Evolutionary conservation across 2,888 invertebrate species (phyloP).

Genomic region (Stomorhina lunata): DNA sequence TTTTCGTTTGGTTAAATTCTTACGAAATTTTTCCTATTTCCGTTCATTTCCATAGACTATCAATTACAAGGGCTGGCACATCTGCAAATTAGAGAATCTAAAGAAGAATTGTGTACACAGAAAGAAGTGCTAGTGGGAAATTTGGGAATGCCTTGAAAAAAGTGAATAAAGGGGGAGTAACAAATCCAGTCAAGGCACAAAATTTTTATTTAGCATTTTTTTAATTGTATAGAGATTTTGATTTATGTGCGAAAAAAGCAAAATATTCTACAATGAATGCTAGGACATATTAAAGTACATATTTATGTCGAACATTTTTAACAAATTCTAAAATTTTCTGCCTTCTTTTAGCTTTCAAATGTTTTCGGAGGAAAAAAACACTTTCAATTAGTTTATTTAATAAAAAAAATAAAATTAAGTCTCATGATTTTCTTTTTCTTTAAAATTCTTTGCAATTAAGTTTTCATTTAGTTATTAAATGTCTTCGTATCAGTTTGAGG

Average conservation of each 20-base stretch:
- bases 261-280: too few species aligned
- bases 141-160: too few species aligned
- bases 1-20: not conserved
- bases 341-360: not conserved
- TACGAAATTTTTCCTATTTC: not conserved
- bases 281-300: too few species aligned
- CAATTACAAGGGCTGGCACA: not conserved
- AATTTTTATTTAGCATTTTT: not conserved
- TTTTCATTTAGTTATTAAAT: slow-evolving; percentile 2
- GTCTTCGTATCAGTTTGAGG: not conserved
- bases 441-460: not conserved
- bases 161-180: too few species aligned
- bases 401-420: not conserved
- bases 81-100: not conserved
- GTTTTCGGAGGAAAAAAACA: not conserved
- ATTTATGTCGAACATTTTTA: not conserved
- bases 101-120: not conserved
- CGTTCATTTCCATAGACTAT: not conserved
- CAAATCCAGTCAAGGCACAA: not conserved
- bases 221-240: not conserved
- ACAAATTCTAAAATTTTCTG: not conserved
- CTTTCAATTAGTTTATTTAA: not conserved
- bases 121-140: too few species aligned
- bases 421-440: not conserved
- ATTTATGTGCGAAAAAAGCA: slow-evolving; percentile 11